These are phyloP conservation scores for Fragum whitleyi DNA, from an alignment of 2,888 invertebrate species.

Conservation along the genomic window DNA sequence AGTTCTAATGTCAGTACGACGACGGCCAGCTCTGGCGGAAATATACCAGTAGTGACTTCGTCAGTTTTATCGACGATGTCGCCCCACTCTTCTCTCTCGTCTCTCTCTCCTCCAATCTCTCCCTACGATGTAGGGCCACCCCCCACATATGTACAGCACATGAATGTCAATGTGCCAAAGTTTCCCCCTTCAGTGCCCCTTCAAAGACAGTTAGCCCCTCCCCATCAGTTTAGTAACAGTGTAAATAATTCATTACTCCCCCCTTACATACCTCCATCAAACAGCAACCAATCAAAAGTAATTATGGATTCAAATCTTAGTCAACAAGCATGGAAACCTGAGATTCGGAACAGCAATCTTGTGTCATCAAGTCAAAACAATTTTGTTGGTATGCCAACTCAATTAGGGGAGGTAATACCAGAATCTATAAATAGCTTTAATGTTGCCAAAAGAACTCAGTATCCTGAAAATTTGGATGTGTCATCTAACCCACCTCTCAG, in stretches of 20 bases:
- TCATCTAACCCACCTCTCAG: conserved; percentile 77
- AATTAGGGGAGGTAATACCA: not conserved
- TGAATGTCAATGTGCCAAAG: conserved; percentile 65
- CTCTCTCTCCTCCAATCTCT: conserved; percentile 95
- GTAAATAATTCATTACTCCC: conserved; percentile 47
- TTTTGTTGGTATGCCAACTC: conserved; percentile 14
- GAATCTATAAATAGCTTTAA: conserved; percentile 32
- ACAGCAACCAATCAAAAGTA: conserved; percentile 68
- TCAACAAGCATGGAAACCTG: conserved; percentile 16
- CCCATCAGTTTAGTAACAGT: conserved; percentile 40
- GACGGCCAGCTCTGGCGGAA: conserved; percentile 10
- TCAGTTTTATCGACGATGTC: conserved; percentile 68
- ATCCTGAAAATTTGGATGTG: conserved; percentile 61
- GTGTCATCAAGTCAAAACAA: not conserved
- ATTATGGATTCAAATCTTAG: conserved; percentile 32
- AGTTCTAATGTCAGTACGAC: conserved; percentile 30
- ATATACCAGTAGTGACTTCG: conserved; percentile 27
- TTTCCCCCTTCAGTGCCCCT: conserved; percentile 37
- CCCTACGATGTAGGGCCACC: conserved; percentile 87
- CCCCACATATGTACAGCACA: conserved; percentile 89
- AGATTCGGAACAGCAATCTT: conserved; percentile 27
- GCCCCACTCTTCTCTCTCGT: conserved; percentile 83
- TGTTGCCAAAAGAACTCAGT: conserved; percentile 61
- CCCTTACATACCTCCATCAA: conserved; percentile 58
- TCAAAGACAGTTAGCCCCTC: conserved; percentile 44